Evolutionary conservation across 2,888 invertebrate genomes (phyloP), one percentile per base, ranked within the genome.

Genomic region (Xestobium rufovillosum): DNA sequence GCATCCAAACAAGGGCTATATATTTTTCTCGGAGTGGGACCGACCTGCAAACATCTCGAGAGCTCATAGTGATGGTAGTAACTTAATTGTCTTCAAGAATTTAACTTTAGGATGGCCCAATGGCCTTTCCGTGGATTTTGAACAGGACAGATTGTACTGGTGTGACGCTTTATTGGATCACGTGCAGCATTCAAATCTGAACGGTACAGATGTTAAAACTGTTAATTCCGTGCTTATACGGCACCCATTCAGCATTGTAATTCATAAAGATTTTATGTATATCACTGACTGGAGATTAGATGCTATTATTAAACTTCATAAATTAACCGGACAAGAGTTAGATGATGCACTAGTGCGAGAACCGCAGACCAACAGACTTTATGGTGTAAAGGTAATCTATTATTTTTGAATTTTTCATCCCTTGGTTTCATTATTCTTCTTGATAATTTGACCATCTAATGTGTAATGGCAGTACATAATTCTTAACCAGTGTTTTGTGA

Each of bases 221-320:
- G 84, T 96, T 0, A 85, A 83, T 53, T 91, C 91, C 0, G 71
- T 83, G 32, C 67, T 91, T 6, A 91, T 89, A 35, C 73, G 84
- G 34, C 91, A 89, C 72, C 92, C 91, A 0, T 91, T 91, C 69
- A 92, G 85, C 3, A 87, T 96, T 28, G 90, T 91, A 1, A 86
- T 95, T 41, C 80, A 88, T 60, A 76, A 79, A 45, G 85, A 91
- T 14, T 90, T 84, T 71, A 85, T 97, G 77, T 98, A 94, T 63
- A 92, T 95, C 30, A 94, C 96, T 0, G 96, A 98, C 63, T 97
- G 97, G 92, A 73, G 96, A 31, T 66, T 95, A 30, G 95, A 96
- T 61, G 92, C 95, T 0, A 94, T 97, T 35, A 83, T 95, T 8
- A 74, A 89, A 13, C 69, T 96, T 45, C 81, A 92, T 58, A 96